Conservation (phyloP, 2,888 invertebrate species). For the Tenthredo livida region DNA sequence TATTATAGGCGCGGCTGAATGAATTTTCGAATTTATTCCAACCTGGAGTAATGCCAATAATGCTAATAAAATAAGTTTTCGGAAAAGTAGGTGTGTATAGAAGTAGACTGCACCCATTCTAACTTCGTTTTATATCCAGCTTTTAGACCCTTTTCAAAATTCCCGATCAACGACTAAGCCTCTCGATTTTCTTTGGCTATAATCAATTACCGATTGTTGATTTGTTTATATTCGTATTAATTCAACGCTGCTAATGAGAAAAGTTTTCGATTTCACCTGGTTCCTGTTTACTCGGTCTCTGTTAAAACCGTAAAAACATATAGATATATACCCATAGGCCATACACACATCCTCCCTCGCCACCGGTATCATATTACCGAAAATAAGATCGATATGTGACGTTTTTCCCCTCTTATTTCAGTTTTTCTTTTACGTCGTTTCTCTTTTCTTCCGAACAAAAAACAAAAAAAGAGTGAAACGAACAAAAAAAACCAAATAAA, state of each 20-base stretch:
- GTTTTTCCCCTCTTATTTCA: not conserved
- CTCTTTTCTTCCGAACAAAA: not conserved
- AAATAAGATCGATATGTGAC: slow-evolving; percentile 1
- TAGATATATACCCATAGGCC: not conserved
- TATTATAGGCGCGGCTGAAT: not conserved
- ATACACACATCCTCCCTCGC: too few relatives aligned
- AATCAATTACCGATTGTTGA: not conserved
- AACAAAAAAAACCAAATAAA: not conserved
- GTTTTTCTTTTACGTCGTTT: not conserved
- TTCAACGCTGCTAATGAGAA: not conserved
- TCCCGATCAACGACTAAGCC: not conserved
- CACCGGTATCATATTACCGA: not conserved
- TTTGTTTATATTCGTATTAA: not conserved
- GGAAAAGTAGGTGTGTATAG: not conserved
- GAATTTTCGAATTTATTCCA: not conserved
- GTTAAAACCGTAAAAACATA: not conserved
- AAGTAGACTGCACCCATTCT: not conserved
- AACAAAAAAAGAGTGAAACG: too few relatives aligned
- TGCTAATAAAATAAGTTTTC: not conserved
- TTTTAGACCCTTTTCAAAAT: not conserved
- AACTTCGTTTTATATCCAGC: not conserved
- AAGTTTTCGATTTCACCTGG: not conserved
- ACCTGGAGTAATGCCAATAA: not conserved
- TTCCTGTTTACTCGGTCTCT: not conserved
- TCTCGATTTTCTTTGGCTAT: not conserved